phyloP scores from a whole-genome alignment of 2,113 vertebrate species.

The Fukomys damarensis region DNA sequence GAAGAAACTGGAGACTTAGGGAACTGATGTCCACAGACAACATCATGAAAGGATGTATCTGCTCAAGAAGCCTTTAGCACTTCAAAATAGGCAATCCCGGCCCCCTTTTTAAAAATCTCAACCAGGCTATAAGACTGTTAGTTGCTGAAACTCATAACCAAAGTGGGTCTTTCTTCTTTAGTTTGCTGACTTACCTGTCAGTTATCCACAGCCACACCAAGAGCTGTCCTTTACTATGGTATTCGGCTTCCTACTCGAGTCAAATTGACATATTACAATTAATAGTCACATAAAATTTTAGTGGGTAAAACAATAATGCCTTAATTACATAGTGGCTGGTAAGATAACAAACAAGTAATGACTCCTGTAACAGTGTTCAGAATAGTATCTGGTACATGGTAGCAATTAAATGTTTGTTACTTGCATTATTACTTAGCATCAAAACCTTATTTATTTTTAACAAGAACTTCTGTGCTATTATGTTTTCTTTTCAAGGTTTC shows the following conservation, averaged over 20 bases:
- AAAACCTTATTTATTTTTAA: neutral
- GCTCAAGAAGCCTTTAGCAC: neutral
- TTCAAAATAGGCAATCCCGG: neutral
- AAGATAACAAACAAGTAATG: neutral
- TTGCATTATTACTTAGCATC: neutral
- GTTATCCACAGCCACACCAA: neutral
- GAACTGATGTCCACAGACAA: neutral
- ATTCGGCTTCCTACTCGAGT: neutral
- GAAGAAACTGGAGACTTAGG: neutral
- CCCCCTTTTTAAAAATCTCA: neutral
- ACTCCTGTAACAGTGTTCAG: neutral
- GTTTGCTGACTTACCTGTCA: neutral
- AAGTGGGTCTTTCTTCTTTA: neutral
- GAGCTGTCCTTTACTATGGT: neutral
- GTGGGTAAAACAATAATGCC: neutral
- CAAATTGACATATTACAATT: neutral
- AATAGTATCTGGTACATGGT: neutral
- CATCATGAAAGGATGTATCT: neutral
- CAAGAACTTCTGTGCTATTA: neutral
- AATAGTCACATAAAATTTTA: neutral
- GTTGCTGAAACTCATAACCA: neutral
- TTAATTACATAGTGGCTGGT: neutral
- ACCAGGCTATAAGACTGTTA: neutral
- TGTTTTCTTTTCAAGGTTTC: constrained; percentile 15
- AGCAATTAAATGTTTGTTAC: neutral